Base-by-base conservation (phyloP, 2,113 vertebrate genomes). In the Caracal caracal region DNA sequence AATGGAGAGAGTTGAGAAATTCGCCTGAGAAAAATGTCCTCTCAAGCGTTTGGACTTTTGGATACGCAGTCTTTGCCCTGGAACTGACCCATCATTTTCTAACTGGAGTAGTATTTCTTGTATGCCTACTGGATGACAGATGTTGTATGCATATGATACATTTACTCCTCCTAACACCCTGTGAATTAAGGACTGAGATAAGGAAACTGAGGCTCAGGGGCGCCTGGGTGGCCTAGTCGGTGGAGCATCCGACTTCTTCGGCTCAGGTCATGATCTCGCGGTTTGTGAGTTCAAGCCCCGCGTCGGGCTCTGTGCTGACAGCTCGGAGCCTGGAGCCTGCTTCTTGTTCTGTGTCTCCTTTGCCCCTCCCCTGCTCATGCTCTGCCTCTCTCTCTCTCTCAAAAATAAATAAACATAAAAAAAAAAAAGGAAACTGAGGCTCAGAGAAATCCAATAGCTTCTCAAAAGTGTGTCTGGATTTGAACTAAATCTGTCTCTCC, bases 361-460 rank as follows among this genome's bases (percentile, higher is more conserved):
- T 43, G 43, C 43, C 43, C 43, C 43, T 43, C 43, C 43, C 43
- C 43, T 43, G 43, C 8, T 9, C 7, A 8, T 9, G 43, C 43
- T 43, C 43, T 43, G 43, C 43, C 43, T 43, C 43, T 43, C 7
- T 43, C 43, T 43, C 43, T 43, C 43, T 43, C 43, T 43, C 43
- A 43, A 43, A 43, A 43, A 43, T 43, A 43, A 43, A 43, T 43
- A 43, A 43, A 43, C 43, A 9, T 43, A 0, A 43, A 43, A 43
- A 43, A 43, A 43, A 43, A 43, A 43, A 30, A 75, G 73, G 59
- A 91, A 63, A 80, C 35, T 37, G 76, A 83, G 37, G 30, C 87
- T 26, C 35, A 70, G 78, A 75, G 49, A 65, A 96, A 68, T 95
- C 49, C 88, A 81, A 24, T 80, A 53, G 30, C 22, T 56, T 75